phyloP scores from a whole-genome alignment of 2,113 vertebrate genomes.

The Tretioscincus oriximinensis region DNA sequence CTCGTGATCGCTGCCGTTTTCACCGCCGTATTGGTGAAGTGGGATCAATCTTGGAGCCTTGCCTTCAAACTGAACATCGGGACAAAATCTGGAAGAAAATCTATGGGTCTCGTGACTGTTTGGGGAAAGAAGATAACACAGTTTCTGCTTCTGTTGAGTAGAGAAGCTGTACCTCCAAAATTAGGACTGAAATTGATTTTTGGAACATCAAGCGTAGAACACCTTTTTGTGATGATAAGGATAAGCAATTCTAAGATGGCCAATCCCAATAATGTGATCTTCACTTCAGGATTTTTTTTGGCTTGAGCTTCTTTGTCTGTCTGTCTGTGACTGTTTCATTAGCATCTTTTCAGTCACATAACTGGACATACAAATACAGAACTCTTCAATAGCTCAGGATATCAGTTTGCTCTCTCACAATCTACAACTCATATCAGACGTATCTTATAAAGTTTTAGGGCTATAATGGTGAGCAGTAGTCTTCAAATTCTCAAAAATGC shows the following conservation, averaged over 20 bases:
- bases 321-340: neutral
- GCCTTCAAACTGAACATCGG: conserved; percentile 70
- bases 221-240: neutral
- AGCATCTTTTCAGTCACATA: neutral
- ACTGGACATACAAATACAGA: neutral
- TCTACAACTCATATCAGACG: neutral
- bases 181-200: neutral
- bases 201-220: neutral
- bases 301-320: too few relatives aligned
- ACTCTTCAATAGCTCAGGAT: neutral
- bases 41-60: conserved; percentile 72
- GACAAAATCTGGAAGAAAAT: conserved; percentile 61
- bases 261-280: too few relatives aligned
- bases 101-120: neutral
- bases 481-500: neutral
- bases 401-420: too few relatives aligned
- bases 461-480: neutral
- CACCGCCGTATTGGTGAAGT: conserved; percentile 72
- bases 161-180: neutral
- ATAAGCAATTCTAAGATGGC: neutral
- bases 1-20: conserved; percentile 83
- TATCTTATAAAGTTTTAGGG: neutral
- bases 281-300: neutral
- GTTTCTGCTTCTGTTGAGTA: neutral
- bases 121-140: neutral